Percentiles rank a stretch among this genome's conserved stretches.
Conservation (phyloP, 1,140 invertebrate genomes). For the Penaeus indicus region DNA sequence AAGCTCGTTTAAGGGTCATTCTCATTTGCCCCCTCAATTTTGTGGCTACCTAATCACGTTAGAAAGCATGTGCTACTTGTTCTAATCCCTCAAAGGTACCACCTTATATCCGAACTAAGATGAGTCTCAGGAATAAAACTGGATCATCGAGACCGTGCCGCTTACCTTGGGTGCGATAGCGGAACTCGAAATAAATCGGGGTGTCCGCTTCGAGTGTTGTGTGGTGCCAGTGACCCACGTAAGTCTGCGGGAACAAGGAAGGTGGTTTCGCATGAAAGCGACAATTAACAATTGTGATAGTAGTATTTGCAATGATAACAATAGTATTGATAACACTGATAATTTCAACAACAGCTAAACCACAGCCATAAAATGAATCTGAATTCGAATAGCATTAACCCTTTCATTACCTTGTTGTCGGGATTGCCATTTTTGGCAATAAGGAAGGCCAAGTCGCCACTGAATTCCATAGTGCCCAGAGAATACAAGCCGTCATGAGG, state of each 20-base stretch:
- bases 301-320: no score
- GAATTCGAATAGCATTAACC: not conserved
- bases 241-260: not conserved
- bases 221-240: not conserved
- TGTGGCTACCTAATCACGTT: no score
- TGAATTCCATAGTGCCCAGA: not conserved
- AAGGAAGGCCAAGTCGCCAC: not conserved
- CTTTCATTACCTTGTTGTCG: conserved; percentile 19
- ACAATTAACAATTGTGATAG: no score
- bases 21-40: no score
- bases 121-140: not conserved
- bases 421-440: conserved; percentile 42
- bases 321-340: no score
- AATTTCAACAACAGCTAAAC: no score
- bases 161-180: not conserved
- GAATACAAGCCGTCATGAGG: conserved; percentile 38
- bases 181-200: conserved; percentile 17
- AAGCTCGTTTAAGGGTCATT: not conserved
- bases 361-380: no score
- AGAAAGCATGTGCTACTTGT: no score
- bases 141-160: not conserved
- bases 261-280: no score
- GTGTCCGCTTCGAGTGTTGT: not conserved
- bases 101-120: no score
- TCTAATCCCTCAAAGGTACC: no score